A percentile compares a stretch with the other conserved stretches of the same genome.
These are phyloP conservation scores for Cyprinodon variegatus DNA, from an alignment of 2,113 vertebrate genomes.

Conservation along the genomic window DNA sequence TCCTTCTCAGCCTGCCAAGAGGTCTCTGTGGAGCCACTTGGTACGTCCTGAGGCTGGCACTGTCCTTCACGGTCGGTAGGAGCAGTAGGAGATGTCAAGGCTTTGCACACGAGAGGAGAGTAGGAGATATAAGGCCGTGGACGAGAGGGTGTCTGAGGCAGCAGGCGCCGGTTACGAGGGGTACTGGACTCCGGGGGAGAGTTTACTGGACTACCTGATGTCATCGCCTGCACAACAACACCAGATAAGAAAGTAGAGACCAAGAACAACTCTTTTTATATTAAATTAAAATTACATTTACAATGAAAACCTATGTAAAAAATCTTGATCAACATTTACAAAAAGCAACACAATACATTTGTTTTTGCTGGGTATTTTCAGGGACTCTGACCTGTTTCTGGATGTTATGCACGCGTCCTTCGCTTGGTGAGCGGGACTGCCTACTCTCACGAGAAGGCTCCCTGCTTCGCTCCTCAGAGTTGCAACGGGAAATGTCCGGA, in stretches of 20 bases:
- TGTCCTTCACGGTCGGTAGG: constrained; percentile 71
- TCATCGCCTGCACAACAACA: constrained; percentile 76
- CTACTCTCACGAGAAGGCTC: constrained; percentile 84
- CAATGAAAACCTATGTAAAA: background rate
- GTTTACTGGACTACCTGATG: constrained; percentile 87
- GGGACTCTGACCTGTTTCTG: constrained; percentile 81
- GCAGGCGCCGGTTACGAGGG: constrained; percentile 90
- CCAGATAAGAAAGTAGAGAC: background rate
- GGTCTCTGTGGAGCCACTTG: constrained; percentile 37
- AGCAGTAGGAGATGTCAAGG: constrained; percentile 74
- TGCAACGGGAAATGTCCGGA: constrained; percentile 94
- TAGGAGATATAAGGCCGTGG: constrained; percentile 95
- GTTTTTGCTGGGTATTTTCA: background rate
- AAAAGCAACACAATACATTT: background rate
- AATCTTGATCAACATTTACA: background rate
- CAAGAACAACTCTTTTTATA: too few species aligned
- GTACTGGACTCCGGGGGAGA: constrained; percentile 88
- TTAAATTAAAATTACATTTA: background rate
- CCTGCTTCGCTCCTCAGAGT: constrained; percentile 91
- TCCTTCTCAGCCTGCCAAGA: constrained; percentile 72
- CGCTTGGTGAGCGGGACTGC: constrained; percentile 88
- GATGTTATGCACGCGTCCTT: constrained; percentile 79
- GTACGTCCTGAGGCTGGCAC: constrained; percentile 61
- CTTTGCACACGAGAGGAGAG: constrained; percentile 86
- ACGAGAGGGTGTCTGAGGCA: constrained; percentile 92